phyloP scores from a whole-genome alignment of 2,888 invertebrate genomes.

The Polyploca ridens region DNA sequence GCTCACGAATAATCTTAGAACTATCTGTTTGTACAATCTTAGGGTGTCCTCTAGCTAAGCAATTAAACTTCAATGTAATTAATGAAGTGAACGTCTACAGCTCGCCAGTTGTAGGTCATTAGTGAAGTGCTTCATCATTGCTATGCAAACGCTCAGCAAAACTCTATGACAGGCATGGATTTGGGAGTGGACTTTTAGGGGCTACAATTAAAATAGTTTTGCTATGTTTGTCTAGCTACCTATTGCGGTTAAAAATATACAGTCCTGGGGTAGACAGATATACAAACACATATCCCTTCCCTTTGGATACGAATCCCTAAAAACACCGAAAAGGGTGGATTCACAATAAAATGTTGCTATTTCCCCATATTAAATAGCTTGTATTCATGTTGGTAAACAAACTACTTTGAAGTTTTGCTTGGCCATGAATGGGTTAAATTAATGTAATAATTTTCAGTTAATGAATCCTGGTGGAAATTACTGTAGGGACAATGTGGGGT shows the following conservation, averaged over 20 bases:
- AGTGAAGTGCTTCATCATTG: constrained; percentile 49
- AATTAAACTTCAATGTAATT: constrained; percentile 59
- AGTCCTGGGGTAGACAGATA: no score
- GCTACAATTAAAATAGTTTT: no score
- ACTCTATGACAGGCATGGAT: background rate
- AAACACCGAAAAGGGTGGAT: no score
- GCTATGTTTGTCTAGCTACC: no score
- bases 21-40: constrained; percentile 21
- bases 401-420: background rate
- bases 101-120: constrained; percentile 45
- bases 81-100: constrained; percentile 59
- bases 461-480: constrained; percentile 6
- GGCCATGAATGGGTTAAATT: background rate
- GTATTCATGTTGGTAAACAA: background rate
- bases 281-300: no score
- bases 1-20: constrained; percentile 28
- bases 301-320: no score
- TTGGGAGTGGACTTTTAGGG: background rate
- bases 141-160: constrained; percentile 32
- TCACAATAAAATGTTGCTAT: background rate
- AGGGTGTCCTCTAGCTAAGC: constrained; percentile 39
- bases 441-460: constrained; percentile 7
- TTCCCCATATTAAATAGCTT: no score
- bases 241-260: no score
- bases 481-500: constrained; percentile 6